phyloP scores from a whole-genome alignment of 2,888 invertebrate genomes.

The Drosophila kambysellisi region DNA sequence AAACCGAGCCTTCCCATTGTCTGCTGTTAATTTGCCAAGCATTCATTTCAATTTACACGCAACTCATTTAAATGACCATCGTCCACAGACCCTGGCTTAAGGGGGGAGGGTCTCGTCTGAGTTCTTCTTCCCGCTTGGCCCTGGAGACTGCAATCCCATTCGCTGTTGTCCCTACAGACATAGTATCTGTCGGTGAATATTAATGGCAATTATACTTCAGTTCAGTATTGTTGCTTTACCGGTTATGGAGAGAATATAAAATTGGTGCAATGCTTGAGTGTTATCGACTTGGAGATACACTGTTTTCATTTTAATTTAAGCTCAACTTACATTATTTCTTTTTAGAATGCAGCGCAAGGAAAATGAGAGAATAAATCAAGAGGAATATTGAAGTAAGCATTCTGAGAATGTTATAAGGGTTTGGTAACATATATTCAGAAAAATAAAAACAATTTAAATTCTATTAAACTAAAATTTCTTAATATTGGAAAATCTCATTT shows the following conservation, averaged over 20 bases:
- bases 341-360: background rate
- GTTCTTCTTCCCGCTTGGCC: background rate
- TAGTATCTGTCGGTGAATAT: background rate
- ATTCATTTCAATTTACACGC: constrained; percentile 26
- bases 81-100: background rate
- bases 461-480: no score
- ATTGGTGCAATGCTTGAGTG: no score
- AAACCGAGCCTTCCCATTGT: background rate
- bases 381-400: no score
- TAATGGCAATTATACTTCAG: constrained; percentile 11
- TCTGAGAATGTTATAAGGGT: no score
- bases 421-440: background rate
- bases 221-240: background rate
- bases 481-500: no score
- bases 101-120: no score
- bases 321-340: background rate
- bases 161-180: background rate
- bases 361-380: no score
- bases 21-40: constrained; percentile 25
- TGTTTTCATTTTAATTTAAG: background rate
- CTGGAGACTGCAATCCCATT: background rate
- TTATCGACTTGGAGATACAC: background rate
- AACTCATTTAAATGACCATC: background rate
- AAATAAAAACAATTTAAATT: background rate
- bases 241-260: background rate